Evolutionary conservation across 30 jellyfish, hydroid and myxozoan genomes (phyloP).

Genomic region (Euphysa ruthae): DNA sequence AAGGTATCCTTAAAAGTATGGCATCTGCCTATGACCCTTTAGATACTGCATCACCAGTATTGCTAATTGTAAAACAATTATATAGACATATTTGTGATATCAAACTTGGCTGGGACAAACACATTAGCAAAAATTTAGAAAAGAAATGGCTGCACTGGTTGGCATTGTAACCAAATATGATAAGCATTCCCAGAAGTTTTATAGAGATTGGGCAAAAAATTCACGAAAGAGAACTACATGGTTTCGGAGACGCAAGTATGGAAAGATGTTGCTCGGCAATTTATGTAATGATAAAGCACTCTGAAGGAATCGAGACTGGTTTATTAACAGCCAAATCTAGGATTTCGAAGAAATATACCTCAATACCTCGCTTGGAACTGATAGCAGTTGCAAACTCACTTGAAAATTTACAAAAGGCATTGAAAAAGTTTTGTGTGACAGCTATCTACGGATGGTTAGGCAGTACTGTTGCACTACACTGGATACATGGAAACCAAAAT

Average conservation of each 20-base stretch:
- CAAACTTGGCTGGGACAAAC: conserved; percentile 53
- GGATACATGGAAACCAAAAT: conserved; percentile 32
- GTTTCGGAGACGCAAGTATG: conserved; percentile 60
- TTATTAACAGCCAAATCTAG: conserved; percentile 48
- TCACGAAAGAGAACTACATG: conserved; percentile 24
- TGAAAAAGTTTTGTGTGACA: conserved; percentile 3
- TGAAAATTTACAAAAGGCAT: conserved; percentile 25
- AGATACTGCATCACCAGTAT: conserved; percentile 46
- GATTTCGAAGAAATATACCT: conserved; percentile 29
- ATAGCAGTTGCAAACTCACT: conserved; percentile 33
- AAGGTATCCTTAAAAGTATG: conserved; percentile 41
- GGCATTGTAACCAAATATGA: conserved; percentile 11
- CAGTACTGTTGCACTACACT: conserved; percentile 41
- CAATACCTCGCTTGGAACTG: conserved; percentile 64
- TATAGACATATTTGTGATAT: conserved; percentile 35
- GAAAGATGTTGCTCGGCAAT: conserved; percentile 43
- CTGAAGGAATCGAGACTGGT: conserved; percentile 12
- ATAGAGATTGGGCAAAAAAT: conserved; percentile 8
- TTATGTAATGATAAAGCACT: conserved; percentile 40
- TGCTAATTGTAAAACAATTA: conserved; percentile 22
- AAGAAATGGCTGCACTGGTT: conserved; percentile 47
- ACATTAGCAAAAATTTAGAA: conserved; percentile 22
- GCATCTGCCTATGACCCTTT: conserved; percentile 52
- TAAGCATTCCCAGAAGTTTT: conserved; percentile 43
- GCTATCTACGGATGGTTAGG: conserved; percentile 40